These are phyloP conservation scores for Priocnemis perturbator DNA, from an alignment of 2,888 invertebrate genomes.

Conservation along the genomic window DNA sequence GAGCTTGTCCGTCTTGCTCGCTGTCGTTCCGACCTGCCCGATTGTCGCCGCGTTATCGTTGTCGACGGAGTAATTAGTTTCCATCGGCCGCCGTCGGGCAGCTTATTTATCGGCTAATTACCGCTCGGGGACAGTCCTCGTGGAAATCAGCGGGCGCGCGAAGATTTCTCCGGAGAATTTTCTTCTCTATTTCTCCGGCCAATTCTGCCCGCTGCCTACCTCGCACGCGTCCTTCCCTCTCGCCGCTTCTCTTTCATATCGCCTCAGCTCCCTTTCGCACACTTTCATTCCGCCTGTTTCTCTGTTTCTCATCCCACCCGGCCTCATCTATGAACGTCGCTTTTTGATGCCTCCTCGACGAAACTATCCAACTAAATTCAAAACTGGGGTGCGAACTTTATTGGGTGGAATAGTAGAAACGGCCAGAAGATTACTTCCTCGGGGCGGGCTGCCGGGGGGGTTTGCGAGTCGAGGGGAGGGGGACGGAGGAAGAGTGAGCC, in stretches of 20 bases:
- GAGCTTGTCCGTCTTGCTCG: too few species aligned
- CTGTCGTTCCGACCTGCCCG: too few species aligned
- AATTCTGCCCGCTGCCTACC: neutral
- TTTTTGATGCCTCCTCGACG: constrained; percentile 40
- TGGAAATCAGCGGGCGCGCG: constrained; percentile 10
- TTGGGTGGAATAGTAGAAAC: constrained; percentile 62
- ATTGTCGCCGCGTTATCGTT: too few species aligned
- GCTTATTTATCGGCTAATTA: neutral
- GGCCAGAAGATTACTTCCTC: constrained; percentile 64
- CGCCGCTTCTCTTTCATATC: constrained; percentile 16
- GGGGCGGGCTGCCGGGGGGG: too few species aligned
- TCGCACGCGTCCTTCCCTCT: constrained; percentile 6
- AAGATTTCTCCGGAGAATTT: constrained; percentile 29
- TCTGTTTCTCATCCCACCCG: neutral
- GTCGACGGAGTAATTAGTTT: neutral
- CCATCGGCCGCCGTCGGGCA: neutral
- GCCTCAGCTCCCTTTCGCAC: neutral
- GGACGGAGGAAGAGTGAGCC: neutral
- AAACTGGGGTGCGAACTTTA: constrained; percentile 67
- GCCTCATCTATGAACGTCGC: constrained; percentile 19
- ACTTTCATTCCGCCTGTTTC: neutral
- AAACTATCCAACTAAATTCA: constrained; percentile 60
- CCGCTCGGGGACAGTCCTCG: constrained; percentile 11
- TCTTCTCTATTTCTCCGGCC: constrained; percentile 10
- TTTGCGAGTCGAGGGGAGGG: neutral